These are phyloP conservation scores for Gadus macrocephalus DNA, from an alignment of 2,113 vertebrate species.

Conservation along the genomic window DNA sequence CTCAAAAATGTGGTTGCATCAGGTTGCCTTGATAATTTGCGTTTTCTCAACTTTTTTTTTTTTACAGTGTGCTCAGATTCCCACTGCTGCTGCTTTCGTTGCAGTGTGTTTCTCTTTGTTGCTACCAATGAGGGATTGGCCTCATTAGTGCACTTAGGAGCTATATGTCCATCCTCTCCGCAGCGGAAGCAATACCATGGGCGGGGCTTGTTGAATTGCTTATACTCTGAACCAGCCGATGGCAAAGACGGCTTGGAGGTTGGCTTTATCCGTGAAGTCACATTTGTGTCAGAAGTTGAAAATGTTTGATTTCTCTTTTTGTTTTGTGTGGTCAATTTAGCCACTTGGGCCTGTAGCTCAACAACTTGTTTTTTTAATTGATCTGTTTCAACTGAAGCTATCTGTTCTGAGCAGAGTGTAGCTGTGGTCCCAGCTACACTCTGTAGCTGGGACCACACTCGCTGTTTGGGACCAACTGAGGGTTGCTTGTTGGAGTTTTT, in stretches of 20 bases:
- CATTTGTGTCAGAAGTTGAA: too few species aligned
- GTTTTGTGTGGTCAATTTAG: too few species aligned
- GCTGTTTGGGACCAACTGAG: background rate
- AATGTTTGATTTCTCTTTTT: too few species aligned
- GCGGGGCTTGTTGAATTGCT: background rate
- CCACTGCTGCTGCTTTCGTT: constrained; percentile 4
- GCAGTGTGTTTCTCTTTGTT: constrained; percentile 8
- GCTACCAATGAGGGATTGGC: constrained; percentile 3
- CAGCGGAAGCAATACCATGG: constrained; percentile 23
- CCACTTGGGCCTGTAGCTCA: too few species aligned
- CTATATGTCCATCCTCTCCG: constrained; percentile 15
- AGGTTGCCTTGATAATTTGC: too few species aligned
- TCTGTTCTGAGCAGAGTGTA: background rate
- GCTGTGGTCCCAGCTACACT: background rate
- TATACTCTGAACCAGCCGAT: too few species aligned
- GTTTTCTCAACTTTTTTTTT: too few species aligned
- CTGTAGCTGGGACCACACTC: background rate
- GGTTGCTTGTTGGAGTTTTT: background rate
- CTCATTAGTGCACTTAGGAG: background rate
- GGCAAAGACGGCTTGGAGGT: too few species aligned
- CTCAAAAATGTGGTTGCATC: too few species aligned
- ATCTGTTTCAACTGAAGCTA: too few species aligned
- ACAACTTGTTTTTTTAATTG: too few species aligned
- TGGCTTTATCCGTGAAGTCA: too few species aligned
- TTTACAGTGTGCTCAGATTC: background rate